phyloP scores from a whole-genome alignment of 1,140 invertebrate species.

The Lutraria rhynchaena region DNA sequence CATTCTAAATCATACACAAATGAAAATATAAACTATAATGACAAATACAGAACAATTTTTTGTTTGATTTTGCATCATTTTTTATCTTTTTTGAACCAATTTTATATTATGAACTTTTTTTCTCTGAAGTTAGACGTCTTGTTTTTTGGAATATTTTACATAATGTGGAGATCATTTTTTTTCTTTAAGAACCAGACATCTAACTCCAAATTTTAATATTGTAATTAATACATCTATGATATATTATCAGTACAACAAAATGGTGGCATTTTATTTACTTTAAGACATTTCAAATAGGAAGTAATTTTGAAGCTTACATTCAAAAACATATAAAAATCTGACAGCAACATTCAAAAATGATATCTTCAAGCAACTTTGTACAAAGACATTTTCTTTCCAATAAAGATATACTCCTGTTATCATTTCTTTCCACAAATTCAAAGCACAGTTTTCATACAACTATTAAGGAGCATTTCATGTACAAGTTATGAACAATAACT shows the following conservation, averaged over 20 bases:
- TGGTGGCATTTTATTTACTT: constrained; percentile 37
- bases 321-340: too few relatives aligned
- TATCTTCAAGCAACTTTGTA: too few relatives aligned
- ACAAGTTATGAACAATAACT: too few relatives aligned
- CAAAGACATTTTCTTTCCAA: too few relatives aligned
- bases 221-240: constrained; percentile 5
- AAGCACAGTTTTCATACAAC: too few relatives aligned
- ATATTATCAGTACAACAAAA: constrained; percentile 46
- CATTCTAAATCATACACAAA: constrained; percentile 6
- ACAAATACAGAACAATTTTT: constrained; percentile 40
- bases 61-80: constrained; percentile 21
- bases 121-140: constrained; percentile 43
- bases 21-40: constrained; percentile 5
- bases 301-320: too few relatives aligned
- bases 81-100: constrained; percentile 27
- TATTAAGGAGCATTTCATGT: too few relatives aligned
- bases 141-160: constrained; percentile 39
- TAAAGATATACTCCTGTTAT: too few relatives aligned
- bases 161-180: constrained; percentile 41
- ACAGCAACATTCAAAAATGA: too few relatives aligned
- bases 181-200: constrained; percentile 23
- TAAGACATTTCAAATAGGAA: too few relatives aligned
- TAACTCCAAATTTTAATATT: constrained; percentile 39
- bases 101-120: constrained; percentile 51
- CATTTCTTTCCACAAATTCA: too few relatives aligned